A percentile compares a stretch with the other conserved stretches of the same genome.
These are phyloP conservation scores for Dunckerocampus dactyliophorus DNA, from an alignment of 2,113 vertebrate species.

Conservation along the genomic window DNA sequence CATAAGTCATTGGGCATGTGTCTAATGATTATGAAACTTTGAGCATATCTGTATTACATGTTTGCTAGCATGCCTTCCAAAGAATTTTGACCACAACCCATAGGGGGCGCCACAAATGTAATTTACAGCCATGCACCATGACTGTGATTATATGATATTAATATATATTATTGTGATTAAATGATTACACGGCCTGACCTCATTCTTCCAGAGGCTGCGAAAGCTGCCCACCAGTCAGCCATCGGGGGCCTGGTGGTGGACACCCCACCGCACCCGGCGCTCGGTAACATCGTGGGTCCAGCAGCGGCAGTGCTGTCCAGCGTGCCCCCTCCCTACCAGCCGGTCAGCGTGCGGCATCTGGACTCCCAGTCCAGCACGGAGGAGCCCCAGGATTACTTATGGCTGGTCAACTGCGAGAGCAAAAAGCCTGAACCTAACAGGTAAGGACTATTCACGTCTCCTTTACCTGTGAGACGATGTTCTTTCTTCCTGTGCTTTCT, in stretches of 20 bases:
- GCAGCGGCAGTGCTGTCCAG: conserved; percentile 56
- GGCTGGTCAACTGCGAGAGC: conserved; percentile 96
- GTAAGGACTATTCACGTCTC: conserved; percentile 61
- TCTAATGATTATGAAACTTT: no score
- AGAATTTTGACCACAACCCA: no score
- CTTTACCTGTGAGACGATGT: not conserved
- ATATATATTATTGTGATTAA: no score
- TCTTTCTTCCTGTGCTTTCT: conserved; percentile 26
- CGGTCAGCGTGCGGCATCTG: conserved; percentile 84
- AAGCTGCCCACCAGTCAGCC: conserved; percentile 76
- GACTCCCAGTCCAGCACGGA: conserved; percentile 87
- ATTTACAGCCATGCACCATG: no score
- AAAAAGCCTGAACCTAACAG: conserved; percentile 94
- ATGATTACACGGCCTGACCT: not conserved
- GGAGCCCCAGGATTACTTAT: conserved; percentile 95
- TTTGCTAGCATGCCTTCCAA: no score
- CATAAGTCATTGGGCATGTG: no score
- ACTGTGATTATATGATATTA: no score
- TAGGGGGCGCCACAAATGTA: no score
- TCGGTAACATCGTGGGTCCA: conserved; percentile 68
- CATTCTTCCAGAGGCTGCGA: conserved; percentile 72
- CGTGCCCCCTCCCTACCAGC: conserved; percentile 88
- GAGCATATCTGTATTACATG: no score
- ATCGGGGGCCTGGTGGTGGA: conserved; percentile 75
- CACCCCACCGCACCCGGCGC: conserved; percentile 72